Evolutionary conservation across 2,888 invertebrate genomes (phyloP), one percentile per base, ranked within the genome.

Genomic region (Conomelus anceps): DNA sequence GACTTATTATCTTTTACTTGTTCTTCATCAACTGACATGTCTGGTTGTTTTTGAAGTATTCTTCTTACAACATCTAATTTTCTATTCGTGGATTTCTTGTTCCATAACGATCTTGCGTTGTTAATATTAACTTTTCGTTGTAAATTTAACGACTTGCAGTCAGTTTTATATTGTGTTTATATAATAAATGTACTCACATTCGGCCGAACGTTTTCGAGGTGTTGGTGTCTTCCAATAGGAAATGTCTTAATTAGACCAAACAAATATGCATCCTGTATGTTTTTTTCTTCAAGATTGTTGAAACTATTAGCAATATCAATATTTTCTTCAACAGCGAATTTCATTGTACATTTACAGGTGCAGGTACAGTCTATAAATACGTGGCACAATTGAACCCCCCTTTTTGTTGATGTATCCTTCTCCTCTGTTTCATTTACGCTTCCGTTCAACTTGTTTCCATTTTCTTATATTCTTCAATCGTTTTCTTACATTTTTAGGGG

Each of bases 231-330:
- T n/a, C n/a, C 87, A 87, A 87, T 11, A 6, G 87, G 26, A 4
- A n/a, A 4, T 3, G n/a, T 0, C 23, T 84, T 88, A 84, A 88
- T 85, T 13, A 88, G 85, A 11, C 88, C 88, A 4, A n/a, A 88
- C 1, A 88, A 20, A 22, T 88, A 88, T 24, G 88, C 22, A 84
- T 88, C 84, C 22, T 88, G 88, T 11, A 88, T 20, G n/a, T 88
- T 88, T 88, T 88, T 88, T 20, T 23, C 29, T 1, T n/a, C n/a
- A n/a, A 86, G n/a, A n/a, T 86, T 20, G 29, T 86, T 86, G 9
- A 86, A 86, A n/a, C 17, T 86, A 11, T 86, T 86, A 3, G 17
- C 1, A 26, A 86, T 86, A 26, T 86, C 22, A 0, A 3, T 4
- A 7, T 86, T 86, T 86, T 26, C 24, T 0, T 29, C 0, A 3